These are phyloP conservation scores for Aleadryas rufinucha DNA, from an alignment of 2,113 vertebrate genomes.

Conservation along the genomic window DNA sequence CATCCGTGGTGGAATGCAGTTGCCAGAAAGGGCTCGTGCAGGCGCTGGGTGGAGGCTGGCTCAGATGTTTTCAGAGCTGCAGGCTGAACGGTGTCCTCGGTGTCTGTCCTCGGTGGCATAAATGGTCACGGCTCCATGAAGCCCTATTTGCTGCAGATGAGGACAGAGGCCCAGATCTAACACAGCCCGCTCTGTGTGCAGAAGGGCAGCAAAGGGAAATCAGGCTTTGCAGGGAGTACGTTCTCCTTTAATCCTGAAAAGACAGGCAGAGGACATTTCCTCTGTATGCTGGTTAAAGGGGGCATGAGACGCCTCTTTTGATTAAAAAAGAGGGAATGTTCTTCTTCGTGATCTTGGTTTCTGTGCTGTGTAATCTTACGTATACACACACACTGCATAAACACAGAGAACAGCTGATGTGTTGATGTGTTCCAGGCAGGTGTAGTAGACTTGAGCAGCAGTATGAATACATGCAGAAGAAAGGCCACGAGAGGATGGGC, in stretches of 20 bases:
- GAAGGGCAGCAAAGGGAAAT: background rate
- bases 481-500: background rate
- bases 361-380: background rate
- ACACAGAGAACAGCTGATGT: background rate
- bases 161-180: background rate
- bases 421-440: background rate
- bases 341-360: background rate
- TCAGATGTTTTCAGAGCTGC: background rate
- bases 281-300: background rate
- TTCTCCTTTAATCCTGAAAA: background rate
- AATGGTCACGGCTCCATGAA: background rate
- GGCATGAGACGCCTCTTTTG: background rate
- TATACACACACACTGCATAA: background rate
- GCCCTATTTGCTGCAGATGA: background rate
- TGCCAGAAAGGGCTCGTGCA: background rate
- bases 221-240: background rate
- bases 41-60: background rate
- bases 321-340: background rate
- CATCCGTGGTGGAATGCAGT: background rate
- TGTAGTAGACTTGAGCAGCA: background rate
- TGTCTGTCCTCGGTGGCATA: background rate
- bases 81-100: background rate
- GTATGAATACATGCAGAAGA: background rate
- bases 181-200: background rate
- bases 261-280: background rate